Conservation (phyloP, 2,888 invertebrate species). For the Drosophila phalerata region DNA sequence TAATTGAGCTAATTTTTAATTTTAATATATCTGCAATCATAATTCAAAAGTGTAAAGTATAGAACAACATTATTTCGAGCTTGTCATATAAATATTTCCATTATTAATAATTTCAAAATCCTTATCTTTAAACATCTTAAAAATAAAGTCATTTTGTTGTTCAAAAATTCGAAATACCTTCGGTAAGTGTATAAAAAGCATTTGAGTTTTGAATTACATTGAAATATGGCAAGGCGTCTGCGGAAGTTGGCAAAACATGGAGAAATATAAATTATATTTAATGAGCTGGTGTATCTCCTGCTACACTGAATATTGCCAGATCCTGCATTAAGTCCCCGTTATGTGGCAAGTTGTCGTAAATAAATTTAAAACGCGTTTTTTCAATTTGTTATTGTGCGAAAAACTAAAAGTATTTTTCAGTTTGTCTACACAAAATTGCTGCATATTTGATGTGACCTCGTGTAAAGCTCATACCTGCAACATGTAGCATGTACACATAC, state of each 20-base stretch:
- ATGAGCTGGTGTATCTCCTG: neutral
- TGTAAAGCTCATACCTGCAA: slow-evolving; percentile 9
- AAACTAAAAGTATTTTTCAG: slow-evolving; percentile 24
- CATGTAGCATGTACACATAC: slow-evolving; percentile 4
- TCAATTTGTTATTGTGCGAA: slow-evolving; percentile 11
- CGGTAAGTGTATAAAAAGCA: neutral
- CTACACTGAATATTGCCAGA: neutral
- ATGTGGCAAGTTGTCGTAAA: slow-evolving; percentile 21
- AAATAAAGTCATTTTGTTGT: neutral
- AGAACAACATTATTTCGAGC: no score
- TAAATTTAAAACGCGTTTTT: slow-evolving; percentile 40
- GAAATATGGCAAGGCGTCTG: slow-evolving; percentile 64
- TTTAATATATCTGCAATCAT: no score
- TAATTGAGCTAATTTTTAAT: no score
- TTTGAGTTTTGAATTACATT: slow-evolving; percentile 43
- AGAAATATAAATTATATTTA: slow-evolving; percentile 38
- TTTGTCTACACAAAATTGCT: slow-evolving; percentile 45
- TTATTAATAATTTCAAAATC: no score
- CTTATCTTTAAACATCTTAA: no score
- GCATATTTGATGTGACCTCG: slow-evolving; percentile 53
- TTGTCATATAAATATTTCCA: no score
- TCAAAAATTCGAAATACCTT: neutral
- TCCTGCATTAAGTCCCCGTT: slow-evolving; percentile 5
- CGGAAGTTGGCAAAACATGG: slow-evolving; percentile 49
- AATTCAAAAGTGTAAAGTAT: no score